phyloP scores from a whole-genome alignment of 1,140 invertebrate species.

The Ctenoplectra terminalis region DNA sequence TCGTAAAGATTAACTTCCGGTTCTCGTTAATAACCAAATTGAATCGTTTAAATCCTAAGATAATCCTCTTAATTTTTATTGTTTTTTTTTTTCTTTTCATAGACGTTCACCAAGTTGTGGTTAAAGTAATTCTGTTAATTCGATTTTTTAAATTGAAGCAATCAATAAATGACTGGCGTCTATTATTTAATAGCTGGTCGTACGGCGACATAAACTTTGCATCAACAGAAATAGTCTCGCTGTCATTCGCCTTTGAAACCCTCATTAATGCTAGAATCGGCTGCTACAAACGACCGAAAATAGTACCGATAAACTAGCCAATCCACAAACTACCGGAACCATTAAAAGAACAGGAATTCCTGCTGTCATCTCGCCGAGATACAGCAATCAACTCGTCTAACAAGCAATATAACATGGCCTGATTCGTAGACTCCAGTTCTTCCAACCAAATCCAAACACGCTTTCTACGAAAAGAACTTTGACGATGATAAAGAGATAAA shows the following conservation, averaged over 20 bases:
- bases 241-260: conserved; percentile 33
- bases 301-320: conserved; percentile 47
- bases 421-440: background rate
- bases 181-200: background rate
- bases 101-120: too few relatives aligned
- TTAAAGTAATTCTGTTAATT: background rate
- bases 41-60: background rate
- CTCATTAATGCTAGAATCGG: conserved; percentile 32
- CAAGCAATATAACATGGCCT: conserved; percentile 19
- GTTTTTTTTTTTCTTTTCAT: background rate
- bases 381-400: conserved; percentile 26
- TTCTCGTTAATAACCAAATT: background rate
- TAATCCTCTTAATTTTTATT: background rate
- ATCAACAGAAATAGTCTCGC: conserved; percentile 15
- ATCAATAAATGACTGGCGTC: background rate
- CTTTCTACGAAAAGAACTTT: background rate
- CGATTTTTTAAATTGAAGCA: background rate
- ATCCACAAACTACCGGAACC: conserved; percentile 41
- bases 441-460: background rate
- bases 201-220: background rate
- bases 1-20: background rate
- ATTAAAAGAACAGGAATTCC: conserved; percentile 43
- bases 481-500: too few relatives aligned
- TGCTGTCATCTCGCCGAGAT: conserved; percentile 18
- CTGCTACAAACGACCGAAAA: conserved; percentile 39